Evolutionary conservation across 2,888 invertebrate species (phyloP).

Genomic region (Heteromyza rotundicornis): DNA sequence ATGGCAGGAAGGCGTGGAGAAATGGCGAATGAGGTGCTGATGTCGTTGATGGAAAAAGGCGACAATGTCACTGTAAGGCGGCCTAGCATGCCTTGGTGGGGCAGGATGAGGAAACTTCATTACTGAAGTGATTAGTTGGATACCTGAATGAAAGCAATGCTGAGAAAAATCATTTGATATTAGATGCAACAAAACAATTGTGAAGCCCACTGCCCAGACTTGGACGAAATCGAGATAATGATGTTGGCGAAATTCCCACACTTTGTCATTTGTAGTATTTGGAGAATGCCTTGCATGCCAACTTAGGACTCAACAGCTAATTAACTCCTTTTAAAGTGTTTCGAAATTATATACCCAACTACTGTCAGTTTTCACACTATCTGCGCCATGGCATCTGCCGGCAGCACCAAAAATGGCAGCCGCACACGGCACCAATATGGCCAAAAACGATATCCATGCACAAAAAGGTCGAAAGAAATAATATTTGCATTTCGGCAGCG

Average conservation of each 20-base stretch:
- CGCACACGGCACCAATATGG: not conserved
- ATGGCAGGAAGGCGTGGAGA: not conserved
- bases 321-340: not conserved
- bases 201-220: too few species aligned
- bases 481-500: conserved; percentile 1
- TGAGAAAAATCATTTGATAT: too few species aligned
- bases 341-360: not conserved
- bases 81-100: too few species aligned
- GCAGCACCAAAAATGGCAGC: not conserved
- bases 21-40: not conserved
- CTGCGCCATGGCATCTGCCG: not conserved
- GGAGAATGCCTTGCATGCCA: not conserved
- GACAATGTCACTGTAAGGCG: too few species aligned
- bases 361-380: conserved; percentile 7
- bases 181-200: too few species aligned
- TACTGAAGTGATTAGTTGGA: too few species aligned
- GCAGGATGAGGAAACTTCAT: too few species aligned
- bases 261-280: not conserved
- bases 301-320: not conserved
- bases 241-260: not conserved
- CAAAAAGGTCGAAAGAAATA: not conserved
- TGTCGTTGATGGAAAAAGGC: not conserved
- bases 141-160: too few species aligned
- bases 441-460: not conserved
- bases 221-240: too few species aligned